Evolutionary conservation across 2,797 vertebrate genomes (phyloP), one percentile per base, ranked within the genome.

Genomic region (Liparis tanakae): DNA sequence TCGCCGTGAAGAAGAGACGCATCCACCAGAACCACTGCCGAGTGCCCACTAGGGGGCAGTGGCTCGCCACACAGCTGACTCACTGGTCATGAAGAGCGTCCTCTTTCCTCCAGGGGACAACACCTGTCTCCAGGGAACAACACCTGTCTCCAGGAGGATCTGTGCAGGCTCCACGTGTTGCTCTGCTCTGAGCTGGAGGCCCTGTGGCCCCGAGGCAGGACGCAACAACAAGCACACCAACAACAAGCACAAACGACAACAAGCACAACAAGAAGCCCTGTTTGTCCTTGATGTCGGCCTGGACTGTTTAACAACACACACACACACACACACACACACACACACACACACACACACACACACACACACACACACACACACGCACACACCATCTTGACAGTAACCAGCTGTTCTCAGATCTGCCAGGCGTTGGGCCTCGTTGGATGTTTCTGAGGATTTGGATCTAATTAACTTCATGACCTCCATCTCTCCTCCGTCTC

Each of bases 351-450:
- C 25, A 30, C 25, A 30, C 25, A 30, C 25, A 30, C 25, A 30
- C 25, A 30, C 25, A 30, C 25, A 30, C 25, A 30, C 25, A 30
- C 25, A 30, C 25, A 30, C 25, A 43, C 41, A 43, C 62, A 57
- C 43, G 70, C 67, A 60, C 62, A 74, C 63, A 67, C 30, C 67
- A 74, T 50, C 48, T 37, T 81, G 84, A 82, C 72, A 86, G 72
- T 70, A 72, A 80, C 71, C 89, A 88, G 82, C 34, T 74, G 20
- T 56, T 60, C 69, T 90, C 72, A 83, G 73, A 90, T 89, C 81
- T 90, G 82, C 79, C 67, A 41, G 74, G 82, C 74, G 82, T 79
- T 46, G 70, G 62, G 79, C 61, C 74, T 82, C 61, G 62, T 81
- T 87, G 77, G 67, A 75, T 83, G 67, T 85, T 85, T 78, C 71